Evolutionary conservation across 2,888 invertebrate species (phyloP).

Genomic region (Aleiodes testaceus): DNA sequence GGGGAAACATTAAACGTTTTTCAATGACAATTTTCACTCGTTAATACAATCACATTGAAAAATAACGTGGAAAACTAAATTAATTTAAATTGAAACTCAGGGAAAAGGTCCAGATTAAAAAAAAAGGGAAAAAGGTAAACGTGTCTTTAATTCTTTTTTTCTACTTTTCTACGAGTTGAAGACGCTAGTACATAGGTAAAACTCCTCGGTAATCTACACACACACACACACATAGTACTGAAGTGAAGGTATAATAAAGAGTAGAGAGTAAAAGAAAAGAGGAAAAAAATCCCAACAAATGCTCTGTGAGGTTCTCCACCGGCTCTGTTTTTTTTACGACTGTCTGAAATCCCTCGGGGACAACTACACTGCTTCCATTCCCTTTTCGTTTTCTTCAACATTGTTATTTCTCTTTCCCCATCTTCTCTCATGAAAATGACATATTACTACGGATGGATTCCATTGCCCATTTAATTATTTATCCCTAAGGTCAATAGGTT

Average conservation of each 20-base stretch:
- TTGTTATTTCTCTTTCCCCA: constrained; percentile 7
- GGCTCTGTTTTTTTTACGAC: constrained; percentile 22
- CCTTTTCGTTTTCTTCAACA: constrained; percentile 17
- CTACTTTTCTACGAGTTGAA: constrained; percentile 22
- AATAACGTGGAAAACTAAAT: too few species aligned
- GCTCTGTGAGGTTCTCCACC: constrained; percentile 19
- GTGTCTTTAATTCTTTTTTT: not conserved
- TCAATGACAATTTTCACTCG: not conserved
- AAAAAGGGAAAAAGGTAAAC: too few species aligned
- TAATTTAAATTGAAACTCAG: too few species aligned
- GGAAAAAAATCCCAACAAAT: constrained; percentile 25
- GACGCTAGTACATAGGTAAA: not conserved
- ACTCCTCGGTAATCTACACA: constrained; percentile 10
- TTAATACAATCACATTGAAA: too few species aligned
- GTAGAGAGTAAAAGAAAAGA: not conserved
- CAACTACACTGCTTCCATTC: constrained; percentile 26
- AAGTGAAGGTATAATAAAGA: constrained; percentile 12
- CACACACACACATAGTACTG: not conserved
- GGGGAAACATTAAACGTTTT: not conserved
- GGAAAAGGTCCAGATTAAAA: too few species aligned
- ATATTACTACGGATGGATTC: constrained; percentile 14
- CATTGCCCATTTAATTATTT: not conserved
- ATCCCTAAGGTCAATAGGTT: not conserved
- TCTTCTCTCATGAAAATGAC: constrained; percentile 1
- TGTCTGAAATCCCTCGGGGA: constrained; percentile 20